Conservation (phyloP, 1,140 invertebrate genomes). For the Euwallacea fornicatus region DNA sequence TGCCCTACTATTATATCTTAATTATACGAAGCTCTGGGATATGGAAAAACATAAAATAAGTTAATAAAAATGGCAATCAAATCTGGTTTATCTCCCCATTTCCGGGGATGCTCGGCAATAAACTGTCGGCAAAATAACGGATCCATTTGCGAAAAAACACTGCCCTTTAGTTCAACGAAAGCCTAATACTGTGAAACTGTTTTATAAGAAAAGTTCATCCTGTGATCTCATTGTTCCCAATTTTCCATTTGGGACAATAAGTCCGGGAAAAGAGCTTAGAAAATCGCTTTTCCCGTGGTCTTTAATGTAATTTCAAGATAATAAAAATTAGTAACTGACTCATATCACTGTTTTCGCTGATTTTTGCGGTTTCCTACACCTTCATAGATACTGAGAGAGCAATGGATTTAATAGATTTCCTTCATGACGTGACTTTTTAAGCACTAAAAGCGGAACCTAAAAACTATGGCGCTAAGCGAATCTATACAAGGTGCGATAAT, state of each 20-base stretch:
- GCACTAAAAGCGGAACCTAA: too few relatives aligned
- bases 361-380: too few relatives aligned
- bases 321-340: too few relatives aligned
- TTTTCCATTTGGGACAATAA: conserved; percentile 7
- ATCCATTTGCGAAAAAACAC: conserved; percentile 21
- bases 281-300: not conserved
- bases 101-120: conserved; percentile 15
- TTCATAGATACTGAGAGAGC: too few relatives aligned
- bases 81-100: conserved; percentile 21
- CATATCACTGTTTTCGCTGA: too few relatives aligned
- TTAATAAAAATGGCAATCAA: conserved; percentile 28
- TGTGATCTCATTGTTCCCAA: conserved; percentile 8
- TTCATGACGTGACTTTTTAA: too few relatives aligned
- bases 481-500: too few relatives aligned
- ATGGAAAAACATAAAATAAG: conserved; percentile 29
- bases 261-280: not conserved
- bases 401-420: too few relatives aligned
- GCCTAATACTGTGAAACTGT: conserved; percentile 15
- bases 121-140: conserved; percentile 16
- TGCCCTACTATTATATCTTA: conserved; percentile 15
- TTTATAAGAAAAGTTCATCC: conserved; percentile 5
- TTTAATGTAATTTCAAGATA: not conserved
- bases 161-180: conserved; percentile 13
- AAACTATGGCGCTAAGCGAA: too few relatives aligned
- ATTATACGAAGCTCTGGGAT: conserved; percentile 17